Percentiles rank a stretch among this genome's conserved stretches.
These are phyloP conservation scores for Heliconius hewitsoni DNA, from an alignment of 1,140 invertebrate genomes.

Conservation along the genomic window DNA sequence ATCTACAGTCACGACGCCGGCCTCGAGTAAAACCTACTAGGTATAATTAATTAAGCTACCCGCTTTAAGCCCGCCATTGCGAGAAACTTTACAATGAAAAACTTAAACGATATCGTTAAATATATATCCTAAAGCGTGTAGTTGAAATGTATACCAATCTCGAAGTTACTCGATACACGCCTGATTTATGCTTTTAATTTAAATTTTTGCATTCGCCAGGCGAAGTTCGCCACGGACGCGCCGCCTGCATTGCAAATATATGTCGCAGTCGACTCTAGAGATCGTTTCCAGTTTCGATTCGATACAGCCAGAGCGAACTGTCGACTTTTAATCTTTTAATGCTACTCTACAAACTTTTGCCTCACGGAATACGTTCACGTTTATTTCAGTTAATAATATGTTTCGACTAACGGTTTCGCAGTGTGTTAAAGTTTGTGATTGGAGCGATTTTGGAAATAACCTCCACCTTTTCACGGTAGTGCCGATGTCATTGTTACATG, in stretches of 20 bases:
- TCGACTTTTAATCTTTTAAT: constrained; percentile 81
- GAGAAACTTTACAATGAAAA: constrained; percentile 9
- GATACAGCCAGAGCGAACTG: constrained; percentile 73
- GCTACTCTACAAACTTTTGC: constrained; percentile 76
- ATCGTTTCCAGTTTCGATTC: constrained; percentile 71
- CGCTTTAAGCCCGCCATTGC: not conserved
- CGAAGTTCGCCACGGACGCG: constrained; percentile 76
- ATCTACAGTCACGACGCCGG: no score
- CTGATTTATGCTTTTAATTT: constrained; percentile 82
- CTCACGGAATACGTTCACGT: constrained; percentile 52
- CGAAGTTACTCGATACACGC: constrained; percentile 78
- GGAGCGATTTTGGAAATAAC: constrained; percentile 28
- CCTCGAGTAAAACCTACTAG: not conserved
- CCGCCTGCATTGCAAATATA: constrained; percentile 78
- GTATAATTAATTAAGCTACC: not conserved
- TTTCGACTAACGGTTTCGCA: constrained; percentile 38
- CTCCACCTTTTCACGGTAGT: constrained; percentile 11
- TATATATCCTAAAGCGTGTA: constrained; percentile 62
- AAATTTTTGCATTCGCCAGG: constrained; percentile 81
- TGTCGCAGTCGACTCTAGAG: constrained; percentile 66
- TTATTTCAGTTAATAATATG: constrained; percentile 50
- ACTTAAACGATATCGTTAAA: constrained; percentile 47
- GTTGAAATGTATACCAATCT: constrained; percentile 76
- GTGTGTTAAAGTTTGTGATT: constrained; percentile 31
- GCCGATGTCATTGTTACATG: constrained; percentile 18